phyloP scores from a whole-genome alignment of 1,140 invertebrate genomes.

The Trichoplusia ni region DNA sequence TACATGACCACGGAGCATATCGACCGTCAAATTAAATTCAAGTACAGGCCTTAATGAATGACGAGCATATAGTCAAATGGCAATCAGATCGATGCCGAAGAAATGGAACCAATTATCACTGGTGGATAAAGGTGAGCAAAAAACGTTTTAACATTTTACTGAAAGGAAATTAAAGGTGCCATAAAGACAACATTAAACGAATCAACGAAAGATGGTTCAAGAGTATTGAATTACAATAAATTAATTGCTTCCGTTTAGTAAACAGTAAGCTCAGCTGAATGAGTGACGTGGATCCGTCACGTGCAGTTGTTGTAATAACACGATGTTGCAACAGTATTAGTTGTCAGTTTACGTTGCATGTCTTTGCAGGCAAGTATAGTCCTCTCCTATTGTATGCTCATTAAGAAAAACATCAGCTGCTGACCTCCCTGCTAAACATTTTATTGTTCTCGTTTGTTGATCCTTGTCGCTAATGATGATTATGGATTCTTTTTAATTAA shows the following conservation, averaged over 20 bases:
- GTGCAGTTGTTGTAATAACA: constrained; percentile 3
- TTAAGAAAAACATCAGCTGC: constrained; percentile 15
- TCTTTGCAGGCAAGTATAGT: not conserved
- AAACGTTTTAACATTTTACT: too few species aligned
- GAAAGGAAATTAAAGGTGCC: too few species aligned
- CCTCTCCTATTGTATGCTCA: constrained; percentile 9
- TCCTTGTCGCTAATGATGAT: not conserved
- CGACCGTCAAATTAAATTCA: constrained; percentile 72
- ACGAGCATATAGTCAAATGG: constrained; percentile 37
- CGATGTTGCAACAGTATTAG: not conserved
- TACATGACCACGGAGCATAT: constrained; percentile 62
- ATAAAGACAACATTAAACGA: too few species aligned
- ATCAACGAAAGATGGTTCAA: too few species aligned
- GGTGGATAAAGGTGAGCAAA: too few species aligned
- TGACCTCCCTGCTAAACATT: not conserved
- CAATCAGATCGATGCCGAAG: constrained; percentile 16
- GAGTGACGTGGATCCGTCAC: not conserved
- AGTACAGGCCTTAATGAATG: constrained; percentile 54
- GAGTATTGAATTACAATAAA: too few species aligned
- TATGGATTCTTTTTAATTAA: not conserved
- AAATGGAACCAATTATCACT: too few species aligned
- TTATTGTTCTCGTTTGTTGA: not conserved
- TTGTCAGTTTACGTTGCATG: constrained; percentile 10
- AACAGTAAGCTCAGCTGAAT: too few species aligned
- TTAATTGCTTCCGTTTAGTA: too few species aligned